Percentiles rank a stretch among this genome's conserved stretches.
These are phyloP conservation scores for Temnothorax ravouxi DNA, from an alignment of 2,888 invertebrate species.

Conservation along the genomic window DNA sequence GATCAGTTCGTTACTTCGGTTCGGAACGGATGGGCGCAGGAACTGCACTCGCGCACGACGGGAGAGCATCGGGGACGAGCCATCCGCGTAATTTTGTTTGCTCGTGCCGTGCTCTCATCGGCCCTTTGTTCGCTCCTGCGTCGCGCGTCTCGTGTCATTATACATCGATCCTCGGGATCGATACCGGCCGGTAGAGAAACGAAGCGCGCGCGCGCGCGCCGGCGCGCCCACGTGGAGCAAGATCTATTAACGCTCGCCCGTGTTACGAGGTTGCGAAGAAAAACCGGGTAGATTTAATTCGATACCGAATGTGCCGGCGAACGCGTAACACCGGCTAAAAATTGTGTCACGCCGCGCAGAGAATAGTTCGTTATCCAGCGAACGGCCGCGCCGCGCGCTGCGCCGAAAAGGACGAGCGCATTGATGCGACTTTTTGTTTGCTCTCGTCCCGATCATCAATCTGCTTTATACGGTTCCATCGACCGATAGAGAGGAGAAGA, in stretches of 20 bases:
- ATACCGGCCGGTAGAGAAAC: conserved; percentile 13
- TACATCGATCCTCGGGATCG: conserved; percentile 45
- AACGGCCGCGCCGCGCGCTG: neutral
- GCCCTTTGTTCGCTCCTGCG: conserved; percentile 49
- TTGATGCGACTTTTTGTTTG: conserved; percentile 52
- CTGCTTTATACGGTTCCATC: conserved; percentile 41
- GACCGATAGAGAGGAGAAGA: conserved; percentile 26
- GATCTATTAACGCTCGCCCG: conserved; percentile 48
- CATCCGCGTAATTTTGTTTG: conserved; percentile 57
- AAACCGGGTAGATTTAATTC: conserved; percentile 47
- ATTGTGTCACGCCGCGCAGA: conserved; percentile 35
- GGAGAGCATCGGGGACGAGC: conserved; percentile 21
- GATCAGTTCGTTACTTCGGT: conserved; percentile 57
- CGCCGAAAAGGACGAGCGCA: conserved; percentile 29
- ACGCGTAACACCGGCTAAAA: conserved; percentile 37
- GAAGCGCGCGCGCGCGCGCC: neutral
- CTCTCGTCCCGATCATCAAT: conserved; percentile 37
- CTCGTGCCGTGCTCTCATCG: conserved; percentile 43
- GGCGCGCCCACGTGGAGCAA: conserved; percentile 1
- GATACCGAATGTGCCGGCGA: conserved; percentile 5
- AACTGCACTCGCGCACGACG: conserved; percentile 33
- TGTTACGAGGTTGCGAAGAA: conserved; percentile 46
- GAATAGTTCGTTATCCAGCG: conserved; percentile 52
- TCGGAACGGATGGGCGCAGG: conserved; percentile 34
- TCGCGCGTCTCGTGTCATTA: conserved; percentile 47